A percentile compares a stretch with the other conserved stretches of the same genome.
Conservation (phyloP, 2,888 invertebrate genomes). For the Polyommatus icarus region DNA sequence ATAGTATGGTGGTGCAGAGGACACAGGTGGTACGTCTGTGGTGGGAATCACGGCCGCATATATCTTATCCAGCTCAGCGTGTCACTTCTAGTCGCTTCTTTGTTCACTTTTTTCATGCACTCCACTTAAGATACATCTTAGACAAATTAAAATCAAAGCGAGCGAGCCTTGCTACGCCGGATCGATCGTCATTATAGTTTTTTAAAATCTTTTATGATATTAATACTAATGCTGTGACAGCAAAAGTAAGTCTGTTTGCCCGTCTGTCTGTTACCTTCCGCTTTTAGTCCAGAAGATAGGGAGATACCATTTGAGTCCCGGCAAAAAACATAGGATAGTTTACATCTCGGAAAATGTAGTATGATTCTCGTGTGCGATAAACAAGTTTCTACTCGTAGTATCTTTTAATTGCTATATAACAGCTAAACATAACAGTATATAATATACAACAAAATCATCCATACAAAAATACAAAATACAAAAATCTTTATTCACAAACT, state of each 20-base stretch:
- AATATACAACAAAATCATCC: neutral
- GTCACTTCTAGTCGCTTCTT: constrained; percentile 62
- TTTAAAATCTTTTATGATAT: too few relatives aligned
- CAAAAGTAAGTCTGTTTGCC: too few relatives aligned
- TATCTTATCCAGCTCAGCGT: constrained; percentile 63
- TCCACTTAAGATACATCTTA: constrained; percentile 40
- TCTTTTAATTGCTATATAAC: neutral
- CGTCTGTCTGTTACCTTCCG: too few relatives aligned
- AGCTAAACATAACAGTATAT: neutral
- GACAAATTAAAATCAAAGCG: constrained; percentile 39
- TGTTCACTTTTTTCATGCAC: constrained; percentile 46
- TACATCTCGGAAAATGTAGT: neutral
- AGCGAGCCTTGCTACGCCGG: neutral
- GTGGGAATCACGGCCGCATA: constrained; percentile 75
- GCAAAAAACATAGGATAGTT: neutral
- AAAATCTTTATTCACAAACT: too few relatives aligned
- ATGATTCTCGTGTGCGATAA: neutral
- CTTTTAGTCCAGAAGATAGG: too few relatives aligned
- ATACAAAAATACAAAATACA: too few relatives aligned
- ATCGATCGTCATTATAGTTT: neutral
- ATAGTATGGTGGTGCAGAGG: constrained; percentile 44
- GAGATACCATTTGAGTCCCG: too few relatives aligned
- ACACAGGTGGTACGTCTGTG: constrained; percentile 64
- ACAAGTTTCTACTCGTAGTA: too few relatives aligned
- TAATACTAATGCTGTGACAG: too few relatives aligned